Evolutionary conservation across 2,888 invertebrate genomes (phyloP).

Genomic region (Junonia oenone): DNA sequence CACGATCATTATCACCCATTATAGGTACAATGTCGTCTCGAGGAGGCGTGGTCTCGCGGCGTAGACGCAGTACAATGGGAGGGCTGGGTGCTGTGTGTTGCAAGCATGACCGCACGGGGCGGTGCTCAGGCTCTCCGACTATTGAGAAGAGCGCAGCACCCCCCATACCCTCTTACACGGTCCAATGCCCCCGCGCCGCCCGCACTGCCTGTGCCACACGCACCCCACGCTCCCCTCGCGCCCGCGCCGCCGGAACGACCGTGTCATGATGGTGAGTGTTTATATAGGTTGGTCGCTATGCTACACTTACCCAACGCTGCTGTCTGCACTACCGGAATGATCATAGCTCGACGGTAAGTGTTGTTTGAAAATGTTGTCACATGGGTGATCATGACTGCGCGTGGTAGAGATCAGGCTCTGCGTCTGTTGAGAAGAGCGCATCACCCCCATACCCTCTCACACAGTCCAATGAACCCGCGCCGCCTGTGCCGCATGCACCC

Average conservation of each 20-base stretch:
- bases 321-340: too few species aligned
- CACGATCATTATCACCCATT: too few species aligned
- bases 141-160: slow-evolving; percentile 86
- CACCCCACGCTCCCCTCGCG: slow-evolving; percentile 30
- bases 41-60: slow-evolving; percentile 87
- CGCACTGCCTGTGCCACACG: slow-evolving; percentile 63
- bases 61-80: slow-evolving; percentile 79
- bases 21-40: slow-evolving; percentile 86
- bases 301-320: too few species aligned
- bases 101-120: slow-evolving; percentile 36
- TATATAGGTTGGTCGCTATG: too few species aligned
- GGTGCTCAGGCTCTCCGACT: slow-evolving; percentile 42
- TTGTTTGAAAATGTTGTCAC: too few species aligned
- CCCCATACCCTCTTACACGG: slow-evolving; percentile 90
- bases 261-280: slow-evolving; percentile 30
- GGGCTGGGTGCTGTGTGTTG: slow-evolving; percentile 81
- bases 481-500: slow-evolving; percentile 54
- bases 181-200: slow-evolving; percentile 90
- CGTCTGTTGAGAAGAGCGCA: slow-evolving; percentile 83
- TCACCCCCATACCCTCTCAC: slow-evolving; percentile 92
- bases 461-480: slow-evolving; percentile 90
- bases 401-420: slow-evolving; percentile 34
- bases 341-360: too few species aligned
- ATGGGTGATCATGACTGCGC: slow-evolving; percentile 38
- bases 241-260: slow-evolving; percentile 35